A percentile compares a stretch with the other conserved stretches of the same genome.
Evolutionary conservation across 2,888 invertebrate species (phyloP).

Genomic region (Polydrusus tereticollis): DNA sequence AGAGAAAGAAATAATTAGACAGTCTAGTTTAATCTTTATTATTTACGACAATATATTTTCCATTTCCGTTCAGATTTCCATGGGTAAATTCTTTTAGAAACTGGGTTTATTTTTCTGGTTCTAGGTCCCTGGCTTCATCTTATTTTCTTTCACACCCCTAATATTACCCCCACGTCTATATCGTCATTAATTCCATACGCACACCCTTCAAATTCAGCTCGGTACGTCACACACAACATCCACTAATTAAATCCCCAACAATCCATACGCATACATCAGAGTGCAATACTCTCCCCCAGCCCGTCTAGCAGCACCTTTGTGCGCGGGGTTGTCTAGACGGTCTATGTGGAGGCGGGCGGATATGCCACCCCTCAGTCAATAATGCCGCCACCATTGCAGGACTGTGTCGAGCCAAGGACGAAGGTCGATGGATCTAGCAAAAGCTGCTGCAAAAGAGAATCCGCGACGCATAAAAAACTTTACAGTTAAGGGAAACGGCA

Average conservation of each 20-base stretch:
- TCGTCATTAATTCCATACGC: background rate
- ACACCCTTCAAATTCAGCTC: background rate
- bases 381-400: constrained; percentile 48
- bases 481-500: constrained; percentile 5
- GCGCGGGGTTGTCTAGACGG: constrained; percentile 35
- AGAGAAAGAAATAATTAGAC: background rate
- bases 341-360: constrained; percentile 27
- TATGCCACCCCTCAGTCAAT: constrained; percentile 29
- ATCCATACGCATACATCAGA: constrained; percentile 19
- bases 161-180: background rate
- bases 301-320: constrained; percentile 45
- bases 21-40: background rate
- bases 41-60: too few relatives aligned
- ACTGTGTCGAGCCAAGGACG: constrained; percentile 62
- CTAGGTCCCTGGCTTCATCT: background rate
- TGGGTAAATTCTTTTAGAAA: too few relatives aligned
- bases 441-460: constrained; percentile 65
- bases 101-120: too few relatives aligned
- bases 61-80: too few relatives aligned
- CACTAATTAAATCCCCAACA: constrained; percentile 11
- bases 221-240: background rate
- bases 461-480: constrained; percentile 62
- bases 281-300: constrained; percentile 35
- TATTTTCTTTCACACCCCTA: background rate
- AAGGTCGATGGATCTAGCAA: constrained; percentile 64